Conservation (phyloP, 2,797 vertebrate genomes). For the Muraenolepis orangiensis region DNA sequence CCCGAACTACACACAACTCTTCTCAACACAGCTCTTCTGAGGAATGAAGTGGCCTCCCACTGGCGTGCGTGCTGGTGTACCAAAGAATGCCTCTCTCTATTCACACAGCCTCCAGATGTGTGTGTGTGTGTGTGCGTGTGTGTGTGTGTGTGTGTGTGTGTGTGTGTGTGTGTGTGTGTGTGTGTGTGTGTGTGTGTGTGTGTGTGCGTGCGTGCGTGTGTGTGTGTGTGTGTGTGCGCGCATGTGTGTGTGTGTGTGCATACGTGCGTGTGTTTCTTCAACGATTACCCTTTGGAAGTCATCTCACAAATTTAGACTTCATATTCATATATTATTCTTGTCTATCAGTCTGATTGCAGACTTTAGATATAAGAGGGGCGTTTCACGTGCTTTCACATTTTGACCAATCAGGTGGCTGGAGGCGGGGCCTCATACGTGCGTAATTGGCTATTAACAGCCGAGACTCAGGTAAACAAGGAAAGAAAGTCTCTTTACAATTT, state of each 20-base stretch:
- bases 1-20: background rate
- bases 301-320: too few species aligned
- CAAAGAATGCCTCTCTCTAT: constrained; percentile 20
- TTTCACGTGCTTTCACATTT: too few species aligned
- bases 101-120: constrained; percentile 10
- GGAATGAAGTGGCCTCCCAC: constrained; percentile 32
- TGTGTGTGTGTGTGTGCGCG: background rate
- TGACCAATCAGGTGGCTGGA: too few species aligned
- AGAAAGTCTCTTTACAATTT: too few species aligned
- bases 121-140: constrained; percentile 4
- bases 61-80: constrained; percentile 35
- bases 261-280: background rate
- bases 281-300: too few species aligned
- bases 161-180: background rate
- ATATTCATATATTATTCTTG: too few species aligned
- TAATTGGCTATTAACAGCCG: too few species aligned
- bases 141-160: background rate
- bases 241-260: background rate
- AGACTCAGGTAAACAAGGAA: too few species aligned
- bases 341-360: too few species aligned
- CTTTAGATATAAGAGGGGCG: too few species aligned
- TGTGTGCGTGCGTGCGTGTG: constrained; percentile 7
- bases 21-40: background rate
- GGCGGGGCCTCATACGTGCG: too few species aligned
- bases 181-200: background rate